Base-by-base conservation (phyloP, 2,888 invertebrate genomes). In the Tinea trinotella region DNA sequence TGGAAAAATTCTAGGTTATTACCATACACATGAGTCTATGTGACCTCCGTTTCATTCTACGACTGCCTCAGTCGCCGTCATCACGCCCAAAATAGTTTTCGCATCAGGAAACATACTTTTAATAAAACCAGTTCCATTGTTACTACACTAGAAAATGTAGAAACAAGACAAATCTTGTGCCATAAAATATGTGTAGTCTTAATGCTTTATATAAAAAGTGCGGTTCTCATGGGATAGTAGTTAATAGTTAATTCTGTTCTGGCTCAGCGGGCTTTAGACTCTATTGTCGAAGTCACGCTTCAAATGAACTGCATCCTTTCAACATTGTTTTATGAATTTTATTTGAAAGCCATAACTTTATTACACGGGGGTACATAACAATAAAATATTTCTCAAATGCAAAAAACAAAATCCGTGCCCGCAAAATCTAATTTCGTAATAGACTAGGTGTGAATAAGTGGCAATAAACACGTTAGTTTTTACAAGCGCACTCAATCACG, bases 391-490 rank as follows among this genome's bases (percentile, higher is more conserved):
- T 18, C 6, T 19, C 7, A n/a, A 22, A 24, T 24, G 22, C 13
- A 4, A 50, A 50, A 50, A 17, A 6, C 19, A 7, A 6, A 17
- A 15, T 13, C 5, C 50, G 5, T 24, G 50, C 13, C 22, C 24
- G 50, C 24, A 15, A 48, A 48, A 50, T 50, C 24, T 19, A 50
- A 50, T 50, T 50, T 50, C 24, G 24, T 50, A 50, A 50, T 22
- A 50, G 24, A n/a, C 12, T 50, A 50, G 50, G 50, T 50, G 50
- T 50, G 50, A 50, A 50, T 24, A 50, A 50, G 50, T 50, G 50
- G 50, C 50, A 50, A 50, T 50, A 50, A 50, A 22, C 50, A 50
- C 24, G 50, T 50, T 50, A 50, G n/a, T n/a, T 24, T 50, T 50
- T 50, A 46, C 24, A 24, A 24, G 13, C 13, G 24, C n/a, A 50